Conservation (phyloP, 2,888 invertebrate genomes). For the Ormyrus thymus region DNA sequence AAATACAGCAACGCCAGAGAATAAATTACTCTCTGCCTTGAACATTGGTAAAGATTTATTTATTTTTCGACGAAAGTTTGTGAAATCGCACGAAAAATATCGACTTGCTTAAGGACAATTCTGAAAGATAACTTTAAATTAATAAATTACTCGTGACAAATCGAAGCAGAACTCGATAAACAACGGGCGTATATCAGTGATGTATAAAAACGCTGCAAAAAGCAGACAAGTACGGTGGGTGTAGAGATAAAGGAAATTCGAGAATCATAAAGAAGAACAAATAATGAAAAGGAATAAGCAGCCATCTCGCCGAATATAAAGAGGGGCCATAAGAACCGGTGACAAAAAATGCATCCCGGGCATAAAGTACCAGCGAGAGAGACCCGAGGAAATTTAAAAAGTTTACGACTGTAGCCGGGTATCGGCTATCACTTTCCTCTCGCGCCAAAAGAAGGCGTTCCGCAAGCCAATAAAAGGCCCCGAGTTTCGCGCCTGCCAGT, state of each 20-base stretch:
- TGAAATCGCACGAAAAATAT: too few relatives aligned
- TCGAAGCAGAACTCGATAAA: too few relatives aligned
- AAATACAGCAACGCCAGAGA: too few relatives aligned
- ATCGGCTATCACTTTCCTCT: not conserved
- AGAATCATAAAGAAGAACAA: not conserved
- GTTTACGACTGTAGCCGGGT: conserved; percentile 60
- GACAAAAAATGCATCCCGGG: not conserved
- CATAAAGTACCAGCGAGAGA: conserved; percentile 12
- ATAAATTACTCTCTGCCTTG: too few relatives aligned
- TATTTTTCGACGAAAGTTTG: too few relatives aligned
- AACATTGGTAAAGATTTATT: too few relatives aligned
- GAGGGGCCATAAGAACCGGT: not conserved
- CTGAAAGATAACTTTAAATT: too few relatives aligned
- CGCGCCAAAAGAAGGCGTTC: not conserved
- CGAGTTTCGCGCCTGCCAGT: conserved; percentile 5
- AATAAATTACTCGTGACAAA: too few relatives aligned
- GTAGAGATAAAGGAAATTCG: not conserved
- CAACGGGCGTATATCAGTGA: too few relatives aligned
- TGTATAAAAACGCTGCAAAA: too few relatives aligned
- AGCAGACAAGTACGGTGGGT: not conserved
- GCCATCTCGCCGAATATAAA: not conserved
- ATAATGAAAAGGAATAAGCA: not conserved
- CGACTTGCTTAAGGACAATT: too few relatives aligned
- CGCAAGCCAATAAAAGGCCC: conserved; percentile 24
- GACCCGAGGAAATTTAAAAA: conserved; percentile 57